Evolutionary conservation across 2,797 vertebrate species (phyloP), one percentile per base, ranked within the genome.

Genomic region (Clarias platycephalus): DNA sequence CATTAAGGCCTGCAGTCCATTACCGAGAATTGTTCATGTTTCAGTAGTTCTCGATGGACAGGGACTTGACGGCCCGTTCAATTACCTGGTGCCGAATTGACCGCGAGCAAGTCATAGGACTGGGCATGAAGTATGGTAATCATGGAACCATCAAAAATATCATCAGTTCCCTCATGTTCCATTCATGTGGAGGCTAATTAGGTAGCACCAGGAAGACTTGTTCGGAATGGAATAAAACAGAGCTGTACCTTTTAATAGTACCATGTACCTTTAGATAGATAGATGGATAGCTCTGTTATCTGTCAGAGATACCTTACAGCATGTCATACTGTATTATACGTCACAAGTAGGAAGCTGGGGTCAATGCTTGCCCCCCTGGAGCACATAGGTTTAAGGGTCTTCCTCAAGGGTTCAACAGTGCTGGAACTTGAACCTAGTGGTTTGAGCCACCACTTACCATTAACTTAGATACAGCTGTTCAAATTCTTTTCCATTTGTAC

Each of bases 21-120:
- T 81, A 60, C 55, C 20, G 18, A 57, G 49, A 81, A 70, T 70
- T 58, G 66, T 57, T 81, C 80, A 26, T 60, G 53, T 68, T 81
- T 81, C 66, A 8, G 6, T 15, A 5, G 66, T 70, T 70, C 28
- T 70, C 13, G 4, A 70, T 26, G 28, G 40, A 68, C 66, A 68
- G 53, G 22, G n/a, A 40, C 34, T 71, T 18, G 13, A 57, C 55
- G 44, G n/a, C 49, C 20, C 0, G 4, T 67, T 64, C 79, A 68
- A 55, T 67, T 81, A 81, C 63, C 44, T 0, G n/a, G 10, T 81
- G 26, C 12, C 22, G 49, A 34, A 71, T 26, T 67, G 78, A 18
- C 49, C 3, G 1, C 24, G 4, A 67, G 20, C 28, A 37, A 81
- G 49, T n/a, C 31, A n/a, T 5, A 15, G 79, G 34, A 18, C 62